Base-by-base conservation (phyloP, 2,797 vertebrate genomes). In the Diglossa cyanea region DNA sequence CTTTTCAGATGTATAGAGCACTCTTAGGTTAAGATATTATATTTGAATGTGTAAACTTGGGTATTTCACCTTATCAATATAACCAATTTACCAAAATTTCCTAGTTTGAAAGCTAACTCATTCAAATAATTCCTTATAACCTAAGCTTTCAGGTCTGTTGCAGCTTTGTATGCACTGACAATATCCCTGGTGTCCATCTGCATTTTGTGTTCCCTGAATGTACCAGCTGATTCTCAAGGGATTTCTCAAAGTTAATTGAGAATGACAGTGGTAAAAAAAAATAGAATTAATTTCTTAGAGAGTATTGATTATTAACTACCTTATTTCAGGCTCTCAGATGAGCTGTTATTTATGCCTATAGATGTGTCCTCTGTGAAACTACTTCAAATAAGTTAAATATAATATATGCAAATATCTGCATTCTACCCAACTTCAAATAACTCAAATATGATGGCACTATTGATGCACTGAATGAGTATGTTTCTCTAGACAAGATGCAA, bases 341-440 rank as follows among this genome's bases (percentile, higher is more conserved):
- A 83, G 23, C 33, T 95, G 25, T 82, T 95, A 86, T 96, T 96
- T 97, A 93, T 96, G 65, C 19, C 57, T 91, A 65, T 86, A 95
- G 79, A 94, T 86, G 33, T 91, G 94, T 94, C 35, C 21, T 84
- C 68, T 90, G 47, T 85, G 42, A 96, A 97, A 83, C 15, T 35
- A 94, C 77, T 96, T 94, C 91, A 97, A 96, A 96, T 82, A 86
- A 67, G 10, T 65, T 60, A 26, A 73, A 92, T 58, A 85, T 86
- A 76, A 93, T 83, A 44, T 63, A 96, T 89, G 67, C 57, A 89
- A 82, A 95, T 95, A 91, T 91, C 45, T 86, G 24, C 39, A 61
- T 80, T 90, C 23, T 71, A 61, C 45, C 18, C 16, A 82, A 4
- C 57, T 81, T 95, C 73, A 90, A 21, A 66, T 68, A 92, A 45